Conservation (phyloP, 2,888 invertebrate species). For the Eulithis testata region DNA sequence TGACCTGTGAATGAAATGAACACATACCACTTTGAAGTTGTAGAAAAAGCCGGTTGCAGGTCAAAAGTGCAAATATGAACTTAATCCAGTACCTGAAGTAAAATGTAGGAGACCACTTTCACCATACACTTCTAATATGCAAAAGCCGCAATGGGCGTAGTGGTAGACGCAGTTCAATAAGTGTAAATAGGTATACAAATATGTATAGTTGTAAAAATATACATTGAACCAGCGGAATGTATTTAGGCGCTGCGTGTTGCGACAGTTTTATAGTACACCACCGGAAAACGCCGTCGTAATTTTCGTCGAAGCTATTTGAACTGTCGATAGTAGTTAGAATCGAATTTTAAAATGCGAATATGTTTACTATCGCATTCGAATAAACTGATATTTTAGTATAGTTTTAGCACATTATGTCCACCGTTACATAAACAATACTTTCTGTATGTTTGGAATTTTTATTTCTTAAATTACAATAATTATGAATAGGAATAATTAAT, state of each 20-base stretch:
- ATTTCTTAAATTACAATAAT: no score
- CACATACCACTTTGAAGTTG: background rate
- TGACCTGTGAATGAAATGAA: conserved; percentile 1
- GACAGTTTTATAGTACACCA: conserved; percentile 68
- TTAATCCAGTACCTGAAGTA: no score
- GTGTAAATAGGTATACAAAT: conserved; percentile 28
- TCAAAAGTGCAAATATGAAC: no score
- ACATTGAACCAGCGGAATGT: conserved; percentile 42
- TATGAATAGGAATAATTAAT: background rate
- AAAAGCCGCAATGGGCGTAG: background rate
- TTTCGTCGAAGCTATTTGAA: conserved; percentile 40
- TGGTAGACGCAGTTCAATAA: background rate
- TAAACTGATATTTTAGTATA: no score
- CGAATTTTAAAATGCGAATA: conserved; percentile 53
- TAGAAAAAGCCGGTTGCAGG: background rate
- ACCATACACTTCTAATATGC: background rate
- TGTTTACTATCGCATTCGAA: conserved; percentile 12
- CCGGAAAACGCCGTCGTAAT: conserved; percentile 61
- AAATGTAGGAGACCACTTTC: no score
- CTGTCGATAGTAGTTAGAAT: conserved; percentile 36
- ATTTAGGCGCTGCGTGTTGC: conserved; percentile 61
- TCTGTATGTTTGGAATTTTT: no score
- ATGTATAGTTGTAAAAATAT: conserved; percentile 49
- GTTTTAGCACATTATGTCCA: no score
- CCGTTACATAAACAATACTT: no score